Evolutionary conservation across 2,113 vertebrate species (phyloP).

Genomic region (Hypomesus transpacificus): DNA sequence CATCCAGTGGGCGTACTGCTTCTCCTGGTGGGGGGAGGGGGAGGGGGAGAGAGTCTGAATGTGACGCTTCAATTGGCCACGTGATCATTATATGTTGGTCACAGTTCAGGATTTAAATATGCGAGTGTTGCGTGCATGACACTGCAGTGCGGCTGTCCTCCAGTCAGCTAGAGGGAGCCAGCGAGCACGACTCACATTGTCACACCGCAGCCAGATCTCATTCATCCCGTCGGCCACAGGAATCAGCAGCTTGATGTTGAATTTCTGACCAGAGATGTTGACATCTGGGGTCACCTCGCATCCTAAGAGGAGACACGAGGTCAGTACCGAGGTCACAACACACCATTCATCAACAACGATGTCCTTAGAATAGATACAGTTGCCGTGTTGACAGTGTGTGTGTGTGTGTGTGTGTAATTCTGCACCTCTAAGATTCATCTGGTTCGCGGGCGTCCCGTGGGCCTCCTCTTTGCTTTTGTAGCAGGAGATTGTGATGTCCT

Average conservation of each 20-base stretch:
- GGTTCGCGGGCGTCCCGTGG: conserved; percentile 87
- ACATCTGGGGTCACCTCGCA: conserved; percentile 99
- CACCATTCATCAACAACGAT: background rate
- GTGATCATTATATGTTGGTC: background rate
- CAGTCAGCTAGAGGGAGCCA: background rate
- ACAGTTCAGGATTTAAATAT: background rate
- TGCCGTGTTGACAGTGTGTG: conserved; percentile 11
- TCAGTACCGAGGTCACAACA: conserved; percentile 17
- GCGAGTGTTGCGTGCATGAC: background rate
- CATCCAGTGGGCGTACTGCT: conserved; percentile 98
- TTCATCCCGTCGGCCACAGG: conserved; percentile 98
- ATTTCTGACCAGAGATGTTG: conserved; percentile 98
- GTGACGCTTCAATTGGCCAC: background rate
- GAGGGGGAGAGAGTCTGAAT: background rate
- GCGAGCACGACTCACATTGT: conserved; percentile 76
- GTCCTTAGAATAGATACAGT: background rate
- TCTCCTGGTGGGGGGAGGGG: conserved; percentile 75
- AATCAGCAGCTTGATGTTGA: conserved; percentile 98
- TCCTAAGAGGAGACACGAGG: conserved; percentile 66
- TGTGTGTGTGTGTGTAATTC: background rate
- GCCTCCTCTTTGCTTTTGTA: conserved; percentile 98
- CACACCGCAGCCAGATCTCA: conserved; percentile 98
- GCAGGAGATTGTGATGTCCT: conserved; percentile 98
- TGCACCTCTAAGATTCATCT: conserved; percentile 96
- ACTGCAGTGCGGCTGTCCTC: background rate